A percentile compares a stretch with the other conserved stretches of the same genome.
Evolutionary conservation across 2,888 invertebrate species (phyloP).

Genomic region (Tromatobia lineatoria): DNA sequence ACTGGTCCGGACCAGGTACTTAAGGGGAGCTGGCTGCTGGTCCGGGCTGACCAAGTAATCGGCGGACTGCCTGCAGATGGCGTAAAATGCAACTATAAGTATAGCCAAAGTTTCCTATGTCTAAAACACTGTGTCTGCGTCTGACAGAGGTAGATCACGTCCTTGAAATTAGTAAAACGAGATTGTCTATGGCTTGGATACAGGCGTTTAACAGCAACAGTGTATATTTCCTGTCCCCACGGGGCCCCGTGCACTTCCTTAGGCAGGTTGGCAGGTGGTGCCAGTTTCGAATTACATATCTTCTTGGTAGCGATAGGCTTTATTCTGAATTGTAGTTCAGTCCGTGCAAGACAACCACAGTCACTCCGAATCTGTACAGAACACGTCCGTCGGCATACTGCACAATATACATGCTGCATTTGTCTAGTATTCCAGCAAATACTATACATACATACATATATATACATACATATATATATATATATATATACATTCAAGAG

Average conservation of each 20-base stretch:
- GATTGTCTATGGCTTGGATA: background rate
- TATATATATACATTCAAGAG: constrained; percentile 56
- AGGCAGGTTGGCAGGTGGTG: constrained; percentile 77
- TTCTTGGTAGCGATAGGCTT: constrained; percentile 75
- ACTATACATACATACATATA: constrained; percentile 73
- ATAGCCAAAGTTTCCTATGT: background rate
- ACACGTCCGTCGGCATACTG: background rate
- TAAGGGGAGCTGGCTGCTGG: no score
- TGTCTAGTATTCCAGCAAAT: constrained; percentile 76
- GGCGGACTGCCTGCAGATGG: no score
- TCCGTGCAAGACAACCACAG: constrained; percentile 32
- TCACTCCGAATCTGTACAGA: constrained; percentile 21
- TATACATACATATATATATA: constrained; percentile 73
- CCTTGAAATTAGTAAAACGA: background rate
- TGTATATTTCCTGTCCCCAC: constrained; percentile 50
- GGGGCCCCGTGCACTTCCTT: constrained; percentile 20
- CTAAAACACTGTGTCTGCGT: background rate
- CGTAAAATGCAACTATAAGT: no score
- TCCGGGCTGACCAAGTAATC: no score
- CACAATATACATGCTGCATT: constrained; percentile 36
- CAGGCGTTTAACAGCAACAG: constrained; percentile 2
- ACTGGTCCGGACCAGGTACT: no score
- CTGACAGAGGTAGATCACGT: background rate
- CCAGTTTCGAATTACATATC: constrained; percentile 83
- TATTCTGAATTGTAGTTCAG: constrained; percentile 12